Conservation (phyloP, 2,888 invertebrate genomes). For the Drosophila neonasuta region DNA sequence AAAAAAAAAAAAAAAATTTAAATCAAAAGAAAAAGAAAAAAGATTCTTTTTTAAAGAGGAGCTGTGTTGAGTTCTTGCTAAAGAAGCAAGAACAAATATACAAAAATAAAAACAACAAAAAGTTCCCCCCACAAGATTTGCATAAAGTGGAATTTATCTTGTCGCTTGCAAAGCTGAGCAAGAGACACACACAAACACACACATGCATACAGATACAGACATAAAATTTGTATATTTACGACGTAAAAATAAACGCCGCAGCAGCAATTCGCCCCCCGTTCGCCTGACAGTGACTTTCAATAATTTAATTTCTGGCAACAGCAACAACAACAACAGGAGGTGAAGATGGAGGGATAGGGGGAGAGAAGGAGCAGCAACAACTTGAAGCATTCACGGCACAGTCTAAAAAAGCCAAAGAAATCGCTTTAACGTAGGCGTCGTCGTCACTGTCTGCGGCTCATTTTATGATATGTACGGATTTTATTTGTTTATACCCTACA, state of each 20-base stretch:
- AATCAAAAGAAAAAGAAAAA: slow-evolving; percentile 13
- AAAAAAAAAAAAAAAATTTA: slow-evolving; percentile 29
- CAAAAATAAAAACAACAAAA: slow-evolving; percentile 33
- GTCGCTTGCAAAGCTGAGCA: slow-evolving; percentile 46
- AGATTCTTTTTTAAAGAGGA: slow-evolving; percentile 29
- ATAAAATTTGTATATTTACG: slow-evolving; percentile 77
- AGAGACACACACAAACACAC: slow-evolving; percentile 10
- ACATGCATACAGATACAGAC: slow-evolving; percentile 38
- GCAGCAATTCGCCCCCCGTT: slow-evolving; percentile 2
- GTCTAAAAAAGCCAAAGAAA: slow-evolving; percentile 46
- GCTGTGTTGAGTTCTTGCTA: slow-evolving; percentile 31
- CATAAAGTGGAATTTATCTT: slow-evolving; percentile 75
- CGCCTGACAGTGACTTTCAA: slow-evolving; percentile 70
- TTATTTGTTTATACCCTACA: slow-evolving; percentile 39
- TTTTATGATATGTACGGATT: slow-evolving; percentile 40
- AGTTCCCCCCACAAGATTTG: slow-evolving; percentile 70
- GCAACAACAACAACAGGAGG: slow-evolving; percentile 20
- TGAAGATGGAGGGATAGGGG: background rate
- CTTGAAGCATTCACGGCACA: slow-evolving; percentile 12
- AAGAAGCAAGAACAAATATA: slow-evolving; percentile 25
- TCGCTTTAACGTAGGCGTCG: slow-evolving; percentile 53
- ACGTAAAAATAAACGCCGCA: slow-evolving; percentile 72
- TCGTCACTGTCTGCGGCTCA: slow-evolving; percentile 24
- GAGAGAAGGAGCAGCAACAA: slow-evolving; percentile 1
- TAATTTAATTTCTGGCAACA: slow-evolving; percentile 72